Evolutionary conservation across 30 jellyfish, hydroid and myxozoan genomes (phyloP), one percentile per base, ranked within the genome.

Genomic region (Cassiopea andromeda): DNA sequence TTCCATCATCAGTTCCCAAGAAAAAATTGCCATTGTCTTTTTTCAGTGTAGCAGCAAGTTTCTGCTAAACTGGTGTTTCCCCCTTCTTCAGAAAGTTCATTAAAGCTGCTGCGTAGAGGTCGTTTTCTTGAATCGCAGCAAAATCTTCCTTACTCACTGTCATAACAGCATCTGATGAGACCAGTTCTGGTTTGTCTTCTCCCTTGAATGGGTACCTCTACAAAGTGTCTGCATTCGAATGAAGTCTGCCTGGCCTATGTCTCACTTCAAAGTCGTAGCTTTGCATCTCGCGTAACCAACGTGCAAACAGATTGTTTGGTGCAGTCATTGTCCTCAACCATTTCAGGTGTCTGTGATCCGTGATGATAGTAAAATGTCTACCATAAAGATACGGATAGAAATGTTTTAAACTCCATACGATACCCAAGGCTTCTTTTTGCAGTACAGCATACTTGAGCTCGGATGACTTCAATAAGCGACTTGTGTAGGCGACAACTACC

Each of bases 211-310:
- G 92, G 77, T 54, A 68, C 74, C 93, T 57, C 84, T 86, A 84
- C 71, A 91, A 69, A 2, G 91, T 77, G 38, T 90, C 97, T 16
- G 90, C 97, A 57, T 58, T 18, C 38, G 38, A 27, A 27, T 27
- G 38, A 27, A 27, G 38, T 27, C 38, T 27, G 38, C 38, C 38
- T 27, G 92, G 97, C 60, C 94, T 54, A 60, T 90, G 87, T 4
- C 44, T 46, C 0, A 82, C 93, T n/a, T 77, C 86, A 46, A 90
- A 90, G 50, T 83, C 97, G 82, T 79, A 90, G 4, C 61, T 64
- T 58, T 90, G 97, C 1, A 89, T 81, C 80, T 80, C 92, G 78
- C 92, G 72, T 48, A 76, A 64, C 97, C 97, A 90, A 16, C 93
- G 75, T 27, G 93, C 93, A 73, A 89, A 89, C 18, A 82, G 85